Base-by-base conservation (phyloP, 2,797 vertebrate species). In the Telmatherina bonti region DNA sequence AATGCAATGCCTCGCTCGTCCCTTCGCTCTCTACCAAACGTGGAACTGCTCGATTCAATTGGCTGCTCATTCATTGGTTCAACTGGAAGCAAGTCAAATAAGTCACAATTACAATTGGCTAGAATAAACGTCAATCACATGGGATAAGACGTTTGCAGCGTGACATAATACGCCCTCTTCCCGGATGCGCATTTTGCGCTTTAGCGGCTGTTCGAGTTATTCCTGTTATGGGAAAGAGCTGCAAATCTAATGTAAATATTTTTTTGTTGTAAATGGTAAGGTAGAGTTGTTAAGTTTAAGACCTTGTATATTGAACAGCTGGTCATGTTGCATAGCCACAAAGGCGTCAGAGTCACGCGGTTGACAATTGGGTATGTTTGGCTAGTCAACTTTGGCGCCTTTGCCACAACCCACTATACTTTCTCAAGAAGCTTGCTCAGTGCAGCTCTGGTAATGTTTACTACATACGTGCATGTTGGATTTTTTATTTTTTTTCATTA, bases 321-420 rank as follows among this genome's bases (percentile, higher is more conserved):
- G 11, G 29, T 31, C 12, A 27, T 7, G 54, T 2, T 54, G 16
- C 16, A 18, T 7, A 15, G 43, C 57, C 27, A 52, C 13, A 45
- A 52, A 56, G 51, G 9, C 5, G 51, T 16, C 45, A 2, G 49
- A 60, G 30, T 35, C 7, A 26, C 24, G 29, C 22, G 38, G 24
- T 8, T 54, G 43, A 45, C 66, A 13, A 64, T 15, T 20, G 11
- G 35, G 15, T n/a, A 18, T 29, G 15, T n/a, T 63, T 4, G 3
- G 12, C 52, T 43, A 13, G 49, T 51, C 43, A 78, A 67, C 61
- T 91, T 93, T 93, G 91, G 92, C 92, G 91, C 91, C 84, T 81
- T 85, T 31, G 41, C 49, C 62, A 4, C 27, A 27, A 24, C 27
- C 33, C 43, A 31, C 41, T 12, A 41, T 53, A 49, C 1, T 45